Conservation (phyloP, 2,113 vertebrate species). For the Notothenia rossii region DNA sequence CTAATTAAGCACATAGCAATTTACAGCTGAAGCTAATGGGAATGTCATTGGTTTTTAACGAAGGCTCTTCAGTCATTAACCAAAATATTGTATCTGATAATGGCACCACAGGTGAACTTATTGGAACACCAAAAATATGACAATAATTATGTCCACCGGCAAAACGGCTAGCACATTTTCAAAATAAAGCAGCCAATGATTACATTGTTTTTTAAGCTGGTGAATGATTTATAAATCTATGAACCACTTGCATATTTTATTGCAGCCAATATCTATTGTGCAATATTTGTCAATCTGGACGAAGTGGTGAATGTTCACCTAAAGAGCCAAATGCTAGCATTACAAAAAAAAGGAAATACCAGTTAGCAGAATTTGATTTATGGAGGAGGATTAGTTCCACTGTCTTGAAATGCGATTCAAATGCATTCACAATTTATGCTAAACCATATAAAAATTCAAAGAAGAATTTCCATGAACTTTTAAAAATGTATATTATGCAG, state of each 20-base stretch:
- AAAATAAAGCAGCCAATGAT: too few relatives aligned
- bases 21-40: too few relatives aligned
- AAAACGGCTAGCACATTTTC: too few relatives aligned
- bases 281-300: neutral
- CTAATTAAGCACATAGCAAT: too few relatives aligned
- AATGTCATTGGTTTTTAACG: too few relatives aligned
- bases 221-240: too few relatives aligned
- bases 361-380: neutral
- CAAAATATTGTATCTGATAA: neutral
- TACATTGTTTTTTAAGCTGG: too few relatives aligned
- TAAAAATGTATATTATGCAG: constrained; percentile 10
- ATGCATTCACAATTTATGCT: constrained; percentile 51
- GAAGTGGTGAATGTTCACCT: neutral
- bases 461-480: neutral
- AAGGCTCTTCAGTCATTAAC: too few relatives aligned
- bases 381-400: constrained; percentile 1
- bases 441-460: constrained; percentile 19
- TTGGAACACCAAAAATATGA: neutral
- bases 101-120: neutral
- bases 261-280: too few relatives aligned
- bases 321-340: neutral
- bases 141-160: too few relatives aligned
- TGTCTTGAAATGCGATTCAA: constrained; percentile 38
- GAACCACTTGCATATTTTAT: too few relatives aligned
- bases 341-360: neutral